These are phyloP conservation scores for Ennomos fuscantarius DNA, from an alignment of 2,888 invertebrate species.

Conservation along the genomic window DNA sequence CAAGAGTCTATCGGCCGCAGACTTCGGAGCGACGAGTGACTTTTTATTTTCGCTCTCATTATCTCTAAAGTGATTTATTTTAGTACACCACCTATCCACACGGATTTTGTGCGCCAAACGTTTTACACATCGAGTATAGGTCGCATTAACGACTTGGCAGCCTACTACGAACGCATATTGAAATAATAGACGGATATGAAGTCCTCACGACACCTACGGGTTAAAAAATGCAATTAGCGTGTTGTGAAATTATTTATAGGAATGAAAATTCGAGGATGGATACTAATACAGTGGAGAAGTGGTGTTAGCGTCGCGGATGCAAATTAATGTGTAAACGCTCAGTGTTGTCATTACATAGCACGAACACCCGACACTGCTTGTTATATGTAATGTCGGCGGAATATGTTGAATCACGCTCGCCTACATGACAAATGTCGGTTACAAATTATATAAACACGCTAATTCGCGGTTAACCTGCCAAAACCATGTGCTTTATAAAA, in stretches of 20 bases:
- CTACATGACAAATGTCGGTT: constrained; percentile 61
- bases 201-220: constrained; percentile 62
- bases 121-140: constrained; percentile 74
- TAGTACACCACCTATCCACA: constrained; percentile 64
- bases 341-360: constrained; percentile 45
- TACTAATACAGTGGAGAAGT: constrained; percentile 58
- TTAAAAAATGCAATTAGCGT: constrained; percentile 65
- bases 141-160: constrained; percentile 75
- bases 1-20: constrained; percentile 68
- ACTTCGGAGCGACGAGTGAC: constrained; percentile 73
- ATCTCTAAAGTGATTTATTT: constrained; percentile 82
- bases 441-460: constrained; percentile 62
- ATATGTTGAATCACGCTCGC: constrained; percentile 46
- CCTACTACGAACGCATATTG: constrained; percentile 60
- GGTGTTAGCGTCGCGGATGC: constrained; percentile 56
- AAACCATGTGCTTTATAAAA: constrained; percentile 57
- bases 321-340: constrained; percentile 62
- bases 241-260: constrained; percentile 68
- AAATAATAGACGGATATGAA: constrained; percentile 72
- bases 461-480: constrained; percentile 59
- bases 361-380: constrained; percentile 30
- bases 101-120: constrained; percentile 61
- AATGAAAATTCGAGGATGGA: constrained; percentile 58
- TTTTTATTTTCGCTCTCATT: constrained; percentile 83
- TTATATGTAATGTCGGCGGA: constrained; percentile 17